Percentiles rank a stretch among this genome's conserved stretches.
phyloP scores from a whole-genome alignment of 2,888 invertebrate species.

The Marronus borbonicus region DNA sequence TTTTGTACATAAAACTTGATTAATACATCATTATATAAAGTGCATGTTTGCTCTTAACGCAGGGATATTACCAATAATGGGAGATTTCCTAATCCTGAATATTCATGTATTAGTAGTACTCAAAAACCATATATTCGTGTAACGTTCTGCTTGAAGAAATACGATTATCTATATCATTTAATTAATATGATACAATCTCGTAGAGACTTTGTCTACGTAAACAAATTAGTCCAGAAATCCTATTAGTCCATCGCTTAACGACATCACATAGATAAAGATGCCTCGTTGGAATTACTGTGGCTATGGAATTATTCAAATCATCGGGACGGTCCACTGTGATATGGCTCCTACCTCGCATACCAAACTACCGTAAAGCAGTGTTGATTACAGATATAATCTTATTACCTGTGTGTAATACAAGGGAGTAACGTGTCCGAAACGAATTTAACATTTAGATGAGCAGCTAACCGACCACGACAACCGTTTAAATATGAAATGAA shows the following conservation, averaged over 20 bases:
- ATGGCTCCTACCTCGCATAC: constrained; percentile 45
- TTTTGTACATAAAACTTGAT: too few relatives aligned
- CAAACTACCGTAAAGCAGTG: constrained; percentile 48
- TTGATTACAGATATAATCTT: constrained; percentile 55
- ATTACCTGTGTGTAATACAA: constrained; percentile 57
- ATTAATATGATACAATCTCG: constrained; percentile 13
- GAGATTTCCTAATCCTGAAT: too few relatives aligned
- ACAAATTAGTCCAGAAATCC: constrained; percentile 27
- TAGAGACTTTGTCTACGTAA: constrained; percentile 2
- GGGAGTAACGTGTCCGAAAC: constrained; percentile 53
- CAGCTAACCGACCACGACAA: constrained; percentile 51
- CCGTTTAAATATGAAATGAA: constrained; percentile 58
- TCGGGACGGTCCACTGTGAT: constrained; percentile 16
- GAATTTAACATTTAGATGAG: constrained; percentile 57
- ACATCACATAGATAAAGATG: constrained; percentile 27
- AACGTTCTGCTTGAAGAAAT: background rate
- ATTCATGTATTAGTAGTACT: too few relatives aligned
- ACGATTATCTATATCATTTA: constrained; percentile 1
- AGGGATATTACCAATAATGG: too few relatives aligned
- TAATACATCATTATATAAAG: too few relatives aligned
- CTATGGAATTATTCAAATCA: constrained; percentile 38
- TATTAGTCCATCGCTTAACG: constrained; percentile 31
- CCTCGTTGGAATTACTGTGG: constrained; percentile 8
- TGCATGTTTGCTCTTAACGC: too few relatives aligned
- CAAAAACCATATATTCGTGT: too few relatives aligned